phyloP scores from a whole-genome alignment of 2,797 vertebrate species.

The Austrolebias charrua region DNA sequence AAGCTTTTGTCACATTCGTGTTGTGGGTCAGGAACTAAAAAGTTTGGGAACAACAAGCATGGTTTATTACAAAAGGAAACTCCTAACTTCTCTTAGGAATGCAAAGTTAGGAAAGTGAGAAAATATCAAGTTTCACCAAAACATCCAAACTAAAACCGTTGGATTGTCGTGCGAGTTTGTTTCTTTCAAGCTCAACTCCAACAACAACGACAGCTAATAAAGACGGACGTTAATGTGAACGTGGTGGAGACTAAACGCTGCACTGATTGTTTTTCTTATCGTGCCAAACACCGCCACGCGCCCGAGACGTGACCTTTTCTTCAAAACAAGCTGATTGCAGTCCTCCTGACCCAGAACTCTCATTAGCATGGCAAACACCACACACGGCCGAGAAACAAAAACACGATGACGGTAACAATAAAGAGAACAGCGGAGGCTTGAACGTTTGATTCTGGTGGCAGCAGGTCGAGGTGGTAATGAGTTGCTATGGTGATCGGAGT shows the following conservation, averaged over 20 bases:
- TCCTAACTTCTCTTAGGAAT: too few relatives aligned
- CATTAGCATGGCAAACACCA: slow-evolving; percentile 1
- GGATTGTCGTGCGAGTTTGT: too few relatives aligned
- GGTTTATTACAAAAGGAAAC: too few relatives aligned
- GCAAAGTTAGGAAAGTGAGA: too few relatives aligned
- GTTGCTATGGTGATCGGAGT: slow-evolving; percentile 46
- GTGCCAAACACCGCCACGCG: neutral
- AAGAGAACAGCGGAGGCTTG: slow-evolving; percentile 30
- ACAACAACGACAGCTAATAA: slow-evolving; percentile 1
- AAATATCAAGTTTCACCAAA: too few relatives aligned
- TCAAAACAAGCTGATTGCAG: slow-evolving; percentile 35
- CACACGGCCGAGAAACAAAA: slow-evolving; percentile 10
- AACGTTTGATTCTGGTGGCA: slow-evolving; percentile 19
- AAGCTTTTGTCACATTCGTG: too few relatives aligned
- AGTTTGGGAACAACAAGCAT: too few relatives aligned
- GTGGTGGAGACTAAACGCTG: neutral
- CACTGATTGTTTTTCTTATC: neutral
- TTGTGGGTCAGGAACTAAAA: too few relatives aligned
- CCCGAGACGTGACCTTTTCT: slow-evolving; percentile 28
- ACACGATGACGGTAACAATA: slow-evolving; percentile 25
- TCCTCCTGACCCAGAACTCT: slow-evolving; percentile 21
- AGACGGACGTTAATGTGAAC: neutral
- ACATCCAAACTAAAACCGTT: neutral
- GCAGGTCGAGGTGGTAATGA: slow-evolving; percentile 45
- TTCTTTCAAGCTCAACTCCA: neutral